Evolutionary conservation across 1,140 invertebrate species (phyloP), one percentile per base, ranked within the genome.

Genomic region (Trachymyrmex septentrionalis): DNA sequence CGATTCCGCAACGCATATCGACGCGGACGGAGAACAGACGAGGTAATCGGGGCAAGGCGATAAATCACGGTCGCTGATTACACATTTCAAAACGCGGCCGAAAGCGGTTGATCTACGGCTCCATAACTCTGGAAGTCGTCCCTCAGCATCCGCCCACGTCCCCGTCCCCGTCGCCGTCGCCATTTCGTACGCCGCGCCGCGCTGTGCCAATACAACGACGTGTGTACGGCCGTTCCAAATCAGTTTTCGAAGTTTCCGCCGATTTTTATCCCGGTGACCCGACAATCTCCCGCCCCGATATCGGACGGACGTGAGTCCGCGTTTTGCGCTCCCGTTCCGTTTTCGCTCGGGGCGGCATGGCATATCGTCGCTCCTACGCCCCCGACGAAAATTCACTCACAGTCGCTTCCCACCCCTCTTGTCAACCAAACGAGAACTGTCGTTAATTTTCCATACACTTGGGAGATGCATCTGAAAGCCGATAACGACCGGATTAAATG

Each of bases 1-100:
- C 64, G 53, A 57, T 87, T 84, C 64, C 87, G 76, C 66, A 53
- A 50, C 48, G 61, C 69, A 80, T 87, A 87, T 84, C 86, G 80
- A 84, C 80, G 57, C 30, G 48, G 30, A 69, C 73, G 34, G 57
- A 50, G 55, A 55, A n/a, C 85, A 67, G 63, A 64, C 55, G 30
- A 64, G 87, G 90, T 91, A 93, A 93, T 93, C 92, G 91, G 90
- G 86, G 89, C 19, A 86, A 81, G 86, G 78, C 88, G 86, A 92
- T 94, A 94, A 94, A 94, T 94, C 93, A 94, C 92, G 81, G 69
- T 50, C 90, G 92, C 92, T 94, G 93, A 94, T 94, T 94, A 94
- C 94, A 93, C 92, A 94, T 94, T 93, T 94, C 93, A 93, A 94
- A 94, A 94, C 89, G 92, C 91, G 92, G 85, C 90, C 92, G 91